Base-by-base conservation (phyloP, 2,888 invertebrate genomes). In the Andrena flavipes region DNA sequence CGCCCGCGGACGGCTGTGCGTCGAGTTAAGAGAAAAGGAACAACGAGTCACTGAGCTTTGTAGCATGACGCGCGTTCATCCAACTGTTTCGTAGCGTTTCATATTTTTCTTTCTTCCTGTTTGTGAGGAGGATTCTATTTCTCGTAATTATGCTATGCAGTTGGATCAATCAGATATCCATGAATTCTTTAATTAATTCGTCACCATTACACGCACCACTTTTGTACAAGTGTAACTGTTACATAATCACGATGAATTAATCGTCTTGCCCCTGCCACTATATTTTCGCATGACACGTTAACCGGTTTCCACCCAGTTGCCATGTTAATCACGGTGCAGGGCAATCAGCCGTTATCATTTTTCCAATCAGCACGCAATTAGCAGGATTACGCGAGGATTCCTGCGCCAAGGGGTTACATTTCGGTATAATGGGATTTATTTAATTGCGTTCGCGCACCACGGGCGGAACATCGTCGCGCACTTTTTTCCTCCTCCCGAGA, bases 331-430 rank as follows among this genome's bases (percentile, higher is more conserved):
- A 56, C n/a, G 42, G 72, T 60, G 56, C 23, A 70, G 59, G 20
- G 7, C 51, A 42, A 29, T 59, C 33, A 3, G 30, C n/a, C 7
- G 54, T 56, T 33, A 59, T 74, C 23, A 26, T 75, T 84, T 79
- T 54, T 48, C 35, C 77, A 60, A 70, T 81, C 63, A 69, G 59
- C 67, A 23, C 35, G 64, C 75, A 83, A 86, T 86, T 88, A 85
- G 72, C 42, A 26, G n/a, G 70, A 59, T 74, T 80, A 70, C 26
- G 29, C 1, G 48, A 42, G 51, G 30, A 16, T 48, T 26, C 13
- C 23, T 8, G 35, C n/a, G 67, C 62, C 56, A 35, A 26, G 29
- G 42, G 75, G 62, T 71, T 74, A 35, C 62, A 67, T 71, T 54
- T 29, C 49, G 49, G 56, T 68, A 63, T 65, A 81, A 81, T 65